These are phyloP conservation scores for Anagrus nilaparvatae DNA, from an alignment of 1,140 invertebrate species.

Conservation along the genomic window DNA sequence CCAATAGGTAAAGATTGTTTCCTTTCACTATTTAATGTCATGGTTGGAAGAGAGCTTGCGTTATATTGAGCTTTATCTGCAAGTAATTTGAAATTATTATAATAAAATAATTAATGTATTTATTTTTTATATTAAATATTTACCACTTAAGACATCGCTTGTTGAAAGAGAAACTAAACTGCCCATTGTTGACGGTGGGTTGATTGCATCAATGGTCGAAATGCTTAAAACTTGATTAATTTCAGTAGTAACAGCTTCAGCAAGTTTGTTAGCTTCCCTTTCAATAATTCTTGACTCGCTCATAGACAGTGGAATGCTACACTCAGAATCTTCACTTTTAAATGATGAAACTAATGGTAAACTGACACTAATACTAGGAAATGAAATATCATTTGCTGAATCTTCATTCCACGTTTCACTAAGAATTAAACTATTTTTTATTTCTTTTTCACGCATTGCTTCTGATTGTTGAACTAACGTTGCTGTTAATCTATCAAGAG, in stretches of 20 bases:
- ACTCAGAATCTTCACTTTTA: slow-evolving; percentile 45
- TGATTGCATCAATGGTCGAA: slow-evolving; percentile 65
- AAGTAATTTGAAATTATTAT: too few species aligned
- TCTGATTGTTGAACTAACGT: slow-evolving; percentile 50
- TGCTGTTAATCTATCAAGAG: slow-evolving; percentile 51
- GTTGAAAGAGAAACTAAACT: slow-evolving; percentile 51
- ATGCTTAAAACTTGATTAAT: slow-evolving; percentile 43
- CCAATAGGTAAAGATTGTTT: slow-evolving; percentile 61
- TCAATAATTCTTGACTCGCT: slow-evolving; percentile 61
- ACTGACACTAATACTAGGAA: slow-evolving; percentile 66
- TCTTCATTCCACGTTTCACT: slow-evolving; percentile 70
- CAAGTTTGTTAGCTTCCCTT: slow-evolving; percentile 60
- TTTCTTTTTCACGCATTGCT: slow-evolving; percentile 36
- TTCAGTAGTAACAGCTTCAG: slow-evolving; percentile 52
- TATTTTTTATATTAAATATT: background rate
- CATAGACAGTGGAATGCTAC: slow-evolving; percentile 30
- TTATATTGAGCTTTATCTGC: slow-evolving; percentile 29
- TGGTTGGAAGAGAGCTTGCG: slow-evolving; percentile 25
- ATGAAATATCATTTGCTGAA: slow-evolving; percentile 61
- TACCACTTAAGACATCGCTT: slow-evolving; percentile 39
- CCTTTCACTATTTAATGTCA: slow-evolving; percentile 30
- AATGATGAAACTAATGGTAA: slow-evolving; percentile 59
- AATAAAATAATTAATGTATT: background rate
- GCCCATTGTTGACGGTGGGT: slow-evolving; percentile 68
- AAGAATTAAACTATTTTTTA: slow-evolving; percentile 37